Evolutionary conservation across 2,113 vertebrate species (phyloP), one percentile per base, ranked within the genome.

Genomic region (Prietella phreatophila): DNA sequence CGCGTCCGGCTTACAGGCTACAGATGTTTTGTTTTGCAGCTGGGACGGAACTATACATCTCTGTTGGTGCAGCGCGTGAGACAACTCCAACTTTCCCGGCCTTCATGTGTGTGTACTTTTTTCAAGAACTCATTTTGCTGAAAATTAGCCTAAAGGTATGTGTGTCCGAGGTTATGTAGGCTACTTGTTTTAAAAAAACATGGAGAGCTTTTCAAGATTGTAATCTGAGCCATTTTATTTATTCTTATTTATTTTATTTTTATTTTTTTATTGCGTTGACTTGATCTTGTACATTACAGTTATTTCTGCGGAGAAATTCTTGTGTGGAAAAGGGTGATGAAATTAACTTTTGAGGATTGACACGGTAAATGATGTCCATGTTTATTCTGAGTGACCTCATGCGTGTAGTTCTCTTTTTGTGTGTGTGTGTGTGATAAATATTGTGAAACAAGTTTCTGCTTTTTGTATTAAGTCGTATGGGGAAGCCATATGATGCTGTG

Each of bases 21-120:
- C 53, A 36, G 4, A 56, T 56, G 92, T 91, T 90, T 89, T n/a
- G n/a, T 89, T 84, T 88, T 60, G 83, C 82, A 92, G 73, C 81
- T 55, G 85, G 69, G 86, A 85, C 36, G 19, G 87, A 88, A 88
- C 60, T 87, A 85, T 89, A 84, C 82, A 76, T 78, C 47, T 89
- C 67, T 19, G 47, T n/a, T 67, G 76, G 58, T 13, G 53, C 58
- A 82, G 47, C 79, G 1, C 85, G 33, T 11, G 20, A 47, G 81
- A 36, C 53, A 90, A 42, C 30, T 30, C 15, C 87, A 82, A 84
- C 83, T 79, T 79, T 87, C 84, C 75, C 85, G 53, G 92, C 86
- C 86, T 94, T 92, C 88, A 94, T 94, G 93, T 89, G 86, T 94
- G 93, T 89, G 86, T 56, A 47, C 91, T 65, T 88, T 92, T 76